These are phyloP conservation scores for Ceriagrion tenellum DNA, from an alignment of 2,888 invertebrate species.

Conservation along the genomic window DNA sequence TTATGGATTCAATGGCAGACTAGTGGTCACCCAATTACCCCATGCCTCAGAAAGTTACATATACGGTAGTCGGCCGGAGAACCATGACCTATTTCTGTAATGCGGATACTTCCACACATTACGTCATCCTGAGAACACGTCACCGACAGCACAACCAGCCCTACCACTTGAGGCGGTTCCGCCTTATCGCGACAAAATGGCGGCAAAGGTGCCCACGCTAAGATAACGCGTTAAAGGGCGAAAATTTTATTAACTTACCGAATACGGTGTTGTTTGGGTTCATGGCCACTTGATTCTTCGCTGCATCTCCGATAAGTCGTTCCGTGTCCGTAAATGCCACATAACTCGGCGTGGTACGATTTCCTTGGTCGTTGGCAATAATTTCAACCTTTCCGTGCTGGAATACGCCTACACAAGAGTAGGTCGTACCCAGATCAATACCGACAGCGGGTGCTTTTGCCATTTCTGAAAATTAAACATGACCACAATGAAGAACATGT, in stretches of 20 bases:
- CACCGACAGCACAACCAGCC: no score
- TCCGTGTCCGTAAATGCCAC: conserved; percentile 91
- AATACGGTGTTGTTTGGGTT: conserved; percentile 94
- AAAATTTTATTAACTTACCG: no score
- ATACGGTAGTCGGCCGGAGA: no score
- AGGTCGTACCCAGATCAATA: conserved; percentile 94
- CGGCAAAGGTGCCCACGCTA: not conserved
- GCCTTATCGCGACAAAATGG: not conserved
- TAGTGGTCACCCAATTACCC: no score
- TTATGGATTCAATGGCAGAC: no score
- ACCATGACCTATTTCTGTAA: no score
- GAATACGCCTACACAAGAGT: conserved; percentile 91
- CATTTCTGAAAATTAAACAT: not conserved
- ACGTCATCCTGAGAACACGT: no score
- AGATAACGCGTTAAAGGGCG: no score
- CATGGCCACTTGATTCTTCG: conserved; percentile 85
- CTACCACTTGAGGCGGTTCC: no score
- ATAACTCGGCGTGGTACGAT: conserved; percentile 91
- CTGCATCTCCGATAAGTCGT: conserved; percentile 82
- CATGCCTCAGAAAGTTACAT: no score
- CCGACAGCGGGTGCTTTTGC: conserved; percentile 92
- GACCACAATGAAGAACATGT: not conserved
- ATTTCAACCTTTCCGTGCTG: conserved; percentile 91
- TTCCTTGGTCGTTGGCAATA: conserved; percentile 92
- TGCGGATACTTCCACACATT: no score